Percentiles rank a stretch among this genome's conserved stretches.
Conservation (phyloP, 1,140 invertebrate genomes). For the Diabrotica virgifera region DNA sequence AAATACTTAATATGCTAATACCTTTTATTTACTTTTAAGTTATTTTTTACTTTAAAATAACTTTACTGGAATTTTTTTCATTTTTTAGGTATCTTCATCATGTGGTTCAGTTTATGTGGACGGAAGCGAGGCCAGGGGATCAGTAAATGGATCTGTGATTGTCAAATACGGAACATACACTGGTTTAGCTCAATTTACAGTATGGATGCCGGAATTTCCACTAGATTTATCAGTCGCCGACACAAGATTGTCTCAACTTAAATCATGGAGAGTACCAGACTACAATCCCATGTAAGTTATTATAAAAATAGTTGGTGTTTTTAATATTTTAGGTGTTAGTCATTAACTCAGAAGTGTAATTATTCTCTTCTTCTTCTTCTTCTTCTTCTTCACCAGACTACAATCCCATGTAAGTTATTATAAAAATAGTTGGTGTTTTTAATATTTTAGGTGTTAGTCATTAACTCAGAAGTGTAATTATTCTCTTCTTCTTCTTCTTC, state of each 20-base stretch:
- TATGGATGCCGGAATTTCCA: constrained; percentile 96
- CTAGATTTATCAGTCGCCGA: constrained; percentile 87
- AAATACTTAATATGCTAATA: too few relatives aligned
- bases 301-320: too few relatives aligned
- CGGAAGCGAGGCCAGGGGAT: constrained; percentile 91
- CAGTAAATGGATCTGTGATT: constrained; percentile 89
- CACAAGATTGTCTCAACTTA: constrained; percentile 85
- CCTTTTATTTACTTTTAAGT: too few relatives aligned
- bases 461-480: too few relatives aligned
- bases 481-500: too few relatives aligned
- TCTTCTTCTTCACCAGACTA: too few relatives aligned
- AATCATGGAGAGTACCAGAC: constrained; percentile 83
- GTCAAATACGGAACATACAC: constrained; percentile 92
- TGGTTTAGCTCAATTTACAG: constrained; percentile 82
- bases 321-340: too few relatives aligned
- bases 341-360: too few relatives aligned
- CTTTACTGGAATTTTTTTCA: constrained; percentile 9
- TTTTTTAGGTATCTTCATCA: constrained; percentile 82
- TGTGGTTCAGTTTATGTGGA: constrained; percentile 96
- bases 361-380: too few relatives aligned
- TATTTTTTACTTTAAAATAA: too few relatives aligned
- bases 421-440: too few relatives aligned
- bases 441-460: too few relatives aligned
- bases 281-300: constrained; percentile 55
- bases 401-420: constrained; percentile 50